A percentile compares a stretch with the other conserved stretches of the same genome.
Evolutionary conservation across 2,113 vertebrate species (phyloP).

Genomic region (Geothlypis trichas): DNA sequence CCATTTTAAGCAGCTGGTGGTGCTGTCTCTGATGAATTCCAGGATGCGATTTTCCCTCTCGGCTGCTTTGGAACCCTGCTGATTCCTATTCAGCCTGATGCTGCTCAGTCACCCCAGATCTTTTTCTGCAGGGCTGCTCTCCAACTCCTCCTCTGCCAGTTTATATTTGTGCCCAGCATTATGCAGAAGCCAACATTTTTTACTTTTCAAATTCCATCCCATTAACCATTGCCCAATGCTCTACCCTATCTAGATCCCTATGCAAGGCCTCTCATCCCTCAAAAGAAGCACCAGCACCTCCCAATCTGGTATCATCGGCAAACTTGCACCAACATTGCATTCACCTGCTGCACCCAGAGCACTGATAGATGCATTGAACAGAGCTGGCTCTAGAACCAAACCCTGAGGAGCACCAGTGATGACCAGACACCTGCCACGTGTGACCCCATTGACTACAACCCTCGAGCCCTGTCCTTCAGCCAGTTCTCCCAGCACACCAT

Average conservation of each 20-base stretch:
- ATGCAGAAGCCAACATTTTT: neutral
- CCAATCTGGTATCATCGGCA: neutral
- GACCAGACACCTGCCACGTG: neutral
- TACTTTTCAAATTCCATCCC: neutral
- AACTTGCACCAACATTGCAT: neutral
- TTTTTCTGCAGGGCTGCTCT: neutral
- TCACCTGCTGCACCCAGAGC: neutral
- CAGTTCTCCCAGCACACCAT: neutral
- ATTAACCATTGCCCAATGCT: accelerated
- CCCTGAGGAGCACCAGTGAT: neutral
- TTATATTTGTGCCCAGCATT: accelerated
- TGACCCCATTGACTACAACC: neutral
- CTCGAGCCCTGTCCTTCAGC: neutral
- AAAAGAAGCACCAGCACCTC: neutral
- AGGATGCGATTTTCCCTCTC: accelerated
- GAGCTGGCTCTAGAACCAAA: neutral
- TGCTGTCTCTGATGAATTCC: neutral
- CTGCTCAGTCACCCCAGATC: neutral
- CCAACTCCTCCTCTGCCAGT: neutral
- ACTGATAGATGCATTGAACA: neutral
- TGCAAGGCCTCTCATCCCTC: neutral
- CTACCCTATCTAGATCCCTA: neutral
- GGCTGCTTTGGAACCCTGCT: neutral
- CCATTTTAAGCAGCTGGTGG: neutral
- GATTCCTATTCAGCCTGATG: neutral